phyloP scores from a whole-genome alignment of 2,888 invertebrate genomes.

The Neocrepidodera transversa region DNA sequence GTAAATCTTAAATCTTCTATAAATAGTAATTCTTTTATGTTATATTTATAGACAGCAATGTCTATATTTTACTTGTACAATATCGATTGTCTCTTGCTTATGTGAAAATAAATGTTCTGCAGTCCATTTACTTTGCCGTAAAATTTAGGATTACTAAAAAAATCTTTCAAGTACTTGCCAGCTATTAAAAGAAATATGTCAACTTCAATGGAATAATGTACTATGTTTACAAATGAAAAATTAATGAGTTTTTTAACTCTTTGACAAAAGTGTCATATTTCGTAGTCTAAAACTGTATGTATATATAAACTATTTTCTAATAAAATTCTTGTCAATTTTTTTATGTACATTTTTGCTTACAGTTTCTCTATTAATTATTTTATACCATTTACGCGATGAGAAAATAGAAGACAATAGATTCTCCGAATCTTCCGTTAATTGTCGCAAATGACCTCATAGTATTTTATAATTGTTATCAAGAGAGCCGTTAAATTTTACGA shows the following conservation, averaged over 20 bases:
- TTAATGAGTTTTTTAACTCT: no score
- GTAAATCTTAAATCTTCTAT: no score
- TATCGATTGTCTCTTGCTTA: not conserved
- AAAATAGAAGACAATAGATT: conserved; percentile 30
- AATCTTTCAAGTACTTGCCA: conserved; percentile 1
- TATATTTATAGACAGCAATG: conserved; percentile 4
- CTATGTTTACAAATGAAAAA: no score
- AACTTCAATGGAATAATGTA: no score
- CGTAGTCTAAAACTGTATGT: no score
- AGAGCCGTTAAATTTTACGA: conserved; percentile 43
- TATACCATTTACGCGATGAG: not conserved
- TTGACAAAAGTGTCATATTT: no score
- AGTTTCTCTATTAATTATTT: not conserved
- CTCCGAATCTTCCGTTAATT: conserved; percentile 40
- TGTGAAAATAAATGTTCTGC: not conserved
- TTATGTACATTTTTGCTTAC: not conserved
- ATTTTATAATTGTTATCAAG: conserved; percentile 45
- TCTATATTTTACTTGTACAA: not conserved
- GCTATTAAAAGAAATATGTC: no score
- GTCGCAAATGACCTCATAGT: conserved; percentile 40
- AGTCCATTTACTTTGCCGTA: conserved; percentile 5
- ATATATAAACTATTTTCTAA: no score
- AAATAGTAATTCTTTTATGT: no score
- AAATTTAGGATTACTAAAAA: conserved; percentile 1
- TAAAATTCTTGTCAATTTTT: no score